Conservation (phyloP, 92 coral and sea anemone genomes). For the Paramuricea clavata region DNA sequence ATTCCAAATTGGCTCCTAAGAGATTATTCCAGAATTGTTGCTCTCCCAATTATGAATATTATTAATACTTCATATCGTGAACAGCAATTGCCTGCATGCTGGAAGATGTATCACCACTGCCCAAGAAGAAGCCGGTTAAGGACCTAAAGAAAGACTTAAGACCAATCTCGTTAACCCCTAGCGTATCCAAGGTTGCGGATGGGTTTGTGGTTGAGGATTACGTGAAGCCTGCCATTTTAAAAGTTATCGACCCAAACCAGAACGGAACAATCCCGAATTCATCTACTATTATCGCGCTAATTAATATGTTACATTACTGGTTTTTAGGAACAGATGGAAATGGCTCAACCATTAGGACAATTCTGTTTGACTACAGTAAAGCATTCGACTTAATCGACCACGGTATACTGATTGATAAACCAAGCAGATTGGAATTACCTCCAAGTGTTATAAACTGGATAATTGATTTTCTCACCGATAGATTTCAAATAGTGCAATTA, state of each 20-base stretch:
- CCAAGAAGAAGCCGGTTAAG: no score
- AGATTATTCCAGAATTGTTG: no score
- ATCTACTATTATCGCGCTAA: not conserved
- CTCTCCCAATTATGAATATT: no score
- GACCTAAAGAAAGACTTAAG: no score
- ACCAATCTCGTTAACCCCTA: no score
- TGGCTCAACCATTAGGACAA: not conserved
- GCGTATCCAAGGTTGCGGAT: slow-evolving; percentile 61
- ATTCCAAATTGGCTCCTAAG: no score
- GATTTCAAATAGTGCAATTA: not conserved
- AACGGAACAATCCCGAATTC: not conserved
- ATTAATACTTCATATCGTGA: no score
- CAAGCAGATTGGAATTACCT: not conserved
- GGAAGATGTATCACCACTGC: no score
- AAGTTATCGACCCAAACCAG: not conserved
- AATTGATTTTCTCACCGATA: no score
- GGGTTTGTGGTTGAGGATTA: slow-evolving; percentile 53
- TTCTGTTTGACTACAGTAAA: not conserved
- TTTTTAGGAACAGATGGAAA: not conserved
- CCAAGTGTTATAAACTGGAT: no score
- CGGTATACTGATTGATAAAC: not conserved
- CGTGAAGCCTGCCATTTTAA: slow-evolving; percentile 33
- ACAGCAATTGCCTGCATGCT: no score
- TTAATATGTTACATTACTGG: not conserved
- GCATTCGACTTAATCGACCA: not conserved